phyloP scores from a whole-genome alignment of 2,888 invertebrate species.

The Drosophila tanythrix region DNA sequence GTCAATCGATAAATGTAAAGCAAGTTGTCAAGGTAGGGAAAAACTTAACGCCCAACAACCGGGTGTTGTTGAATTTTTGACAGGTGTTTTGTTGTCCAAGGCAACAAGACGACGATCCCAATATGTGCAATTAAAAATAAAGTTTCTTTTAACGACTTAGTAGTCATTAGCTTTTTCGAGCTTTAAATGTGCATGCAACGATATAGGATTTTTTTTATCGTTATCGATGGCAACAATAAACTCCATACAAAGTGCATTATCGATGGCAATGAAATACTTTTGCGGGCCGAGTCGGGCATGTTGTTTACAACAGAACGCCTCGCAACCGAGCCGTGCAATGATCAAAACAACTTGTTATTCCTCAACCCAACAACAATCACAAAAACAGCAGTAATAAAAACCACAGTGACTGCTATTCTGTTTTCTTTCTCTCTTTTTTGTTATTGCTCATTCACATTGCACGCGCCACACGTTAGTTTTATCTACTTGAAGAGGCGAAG shows the following conservation, averaged over 20 bases:
- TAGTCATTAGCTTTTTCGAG: conserved; percentile 31
- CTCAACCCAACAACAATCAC: conserved; percentile 37
- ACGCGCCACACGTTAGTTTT: conserved; percentile 56
- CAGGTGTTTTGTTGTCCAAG: conserved; percentile 70
- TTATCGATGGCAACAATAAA: conserved; percentile 42
- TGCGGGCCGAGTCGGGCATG: conserved; percentile 32
- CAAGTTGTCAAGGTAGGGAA: conserved; percentile 71
- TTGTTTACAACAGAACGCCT: conserved; percentile 57
- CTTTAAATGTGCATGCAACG: conserved; percentile 53
- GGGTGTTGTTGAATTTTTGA: conserved; percentile 54
- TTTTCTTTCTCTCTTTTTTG: conserved; percentile 25
- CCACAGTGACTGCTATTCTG: conserved; percentile 48
- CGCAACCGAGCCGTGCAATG: conserved; percentile 55
- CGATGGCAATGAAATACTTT: conserved; percentile 71
- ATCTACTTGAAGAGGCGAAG: conserved; percentile 31
- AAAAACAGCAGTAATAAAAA: conserved; percentile 32
- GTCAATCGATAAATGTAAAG: conserved; percentile 75
- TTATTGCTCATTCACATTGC: conserved; percentile 52
- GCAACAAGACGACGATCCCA: conserved; percentile 44
- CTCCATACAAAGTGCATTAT: conserved; percentile 38
- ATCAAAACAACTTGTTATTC: conserved; percentile 79
- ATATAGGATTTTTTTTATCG: conserved; percentile 36
- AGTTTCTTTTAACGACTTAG: conserved; percentile 48
- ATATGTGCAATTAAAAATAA: conserved; percentile 38
- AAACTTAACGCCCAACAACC: conserved; percentile 63